phyloP scores from a whole-genome alignment of 2,888 invertebrate species.

The Vesta saturnalis region DNA sequence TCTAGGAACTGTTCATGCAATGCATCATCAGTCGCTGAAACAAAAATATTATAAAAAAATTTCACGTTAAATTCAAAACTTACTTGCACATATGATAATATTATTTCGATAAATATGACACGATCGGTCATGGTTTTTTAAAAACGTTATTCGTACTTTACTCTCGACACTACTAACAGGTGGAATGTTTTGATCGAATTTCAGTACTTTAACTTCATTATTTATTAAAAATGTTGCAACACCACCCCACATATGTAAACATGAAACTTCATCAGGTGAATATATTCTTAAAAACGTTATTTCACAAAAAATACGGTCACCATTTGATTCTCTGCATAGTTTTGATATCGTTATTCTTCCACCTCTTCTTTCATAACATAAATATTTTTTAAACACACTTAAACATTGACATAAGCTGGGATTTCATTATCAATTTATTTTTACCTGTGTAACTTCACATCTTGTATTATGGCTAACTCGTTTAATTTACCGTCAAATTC shows the following conservation, averaged over 20 bases:
- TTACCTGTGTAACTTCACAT: slow-evolving; percentile 54
- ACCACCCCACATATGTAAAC: slow-evolving; percentile 58
- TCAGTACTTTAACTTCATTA: slow-evolving; percentile 55
- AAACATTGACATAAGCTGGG: no score
- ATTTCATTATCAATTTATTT: neutral
- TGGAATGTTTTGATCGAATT: slow-evolving; percentile 51
- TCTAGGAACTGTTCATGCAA: slow-evolving; percentile 57
- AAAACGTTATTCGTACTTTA: slow-evolving; percentile 40
- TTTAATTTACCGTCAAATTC: slow-evolving; percentile 41
- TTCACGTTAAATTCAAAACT: slow-evolving; percentile 40
- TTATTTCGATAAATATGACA: slow-evolving; percentile 55
- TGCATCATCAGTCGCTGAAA: slow-evolving; percentile 51
- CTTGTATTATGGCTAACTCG: slow-evolving; percentile 46
- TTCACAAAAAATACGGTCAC: slow-evolving; percentile 50
- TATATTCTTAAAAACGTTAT: slow-evolving; percentile 59
- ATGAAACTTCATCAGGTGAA: slow-evolving; percentile 56
- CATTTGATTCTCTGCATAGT: slow-evolving; percentile 45
- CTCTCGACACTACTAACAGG: slow-evolving; percentile 47
- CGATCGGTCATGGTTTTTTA: slow-evolving; percentile 45
- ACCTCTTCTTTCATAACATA: slow-evolving; percentile 58
- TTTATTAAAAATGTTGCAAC: slow-evolving; percentile 57
- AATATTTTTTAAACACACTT: slow-evolving; percentile 56
- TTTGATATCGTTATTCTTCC: slow-evolving; percentile 57
- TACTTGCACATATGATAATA: slow-evolving; percentile 57
- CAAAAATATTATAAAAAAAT: neutral